Evolutionary conservation across 2,888 invertebrate genomes (phyloP).

Genomic region (Cryptocheilus praepositus): DNA sequence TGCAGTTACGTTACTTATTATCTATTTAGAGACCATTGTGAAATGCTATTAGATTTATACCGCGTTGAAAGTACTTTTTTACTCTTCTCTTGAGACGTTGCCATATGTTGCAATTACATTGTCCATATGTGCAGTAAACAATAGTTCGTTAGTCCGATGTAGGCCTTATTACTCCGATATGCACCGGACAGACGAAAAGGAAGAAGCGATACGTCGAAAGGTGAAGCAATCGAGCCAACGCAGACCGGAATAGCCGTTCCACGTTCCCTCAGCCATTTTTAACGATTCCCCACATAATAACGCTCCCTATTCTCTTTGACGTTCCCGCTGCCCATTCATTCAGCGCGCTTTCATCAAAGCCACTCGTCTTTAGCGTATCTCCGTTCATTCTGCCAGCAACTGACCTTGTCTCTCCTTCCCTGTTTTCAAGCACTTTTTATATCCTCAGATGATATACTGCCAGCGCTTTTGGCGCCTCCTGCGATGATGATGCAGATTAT

Average conservation of each 20-base stretch:
- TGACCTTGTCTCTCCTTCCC: constrained; percentile 3
- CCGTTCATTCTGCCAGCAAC: neutral
- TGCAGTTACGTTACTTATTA: too few species aligned
- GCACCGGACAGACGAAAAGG: neutral
- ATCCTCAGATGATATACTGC: too few species aligned
- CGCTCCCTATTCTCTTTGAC: constrained; percentile 37
- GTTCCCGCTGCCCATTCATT: constrained; percentile 35
- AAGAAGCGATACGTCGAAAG: neutral
- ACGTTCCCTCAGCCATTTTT: constrained; percentile 37
- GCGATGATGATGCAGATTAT: too few species aligned
- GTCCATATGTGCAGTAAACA: too few species aligned
- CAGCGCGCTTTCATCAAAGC: constrained; percentile 24
- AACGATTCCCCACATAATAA: constrained; percentile 44
- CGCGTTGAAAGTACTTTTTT: too few species aligned
- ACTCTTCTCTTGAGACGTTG: too few species aligned
- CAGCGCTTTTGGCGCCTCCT: too few species aligned
- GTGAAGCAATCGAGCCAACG: constrained; percentile 7
- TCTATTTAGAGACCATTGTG: too few species aligned
- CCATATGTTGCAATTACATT: too few species aligned
- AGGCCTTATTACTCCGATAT: too few species aligned
- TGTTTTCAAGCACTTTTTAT: neutral
- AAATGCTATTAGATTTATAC: too few species aligned
- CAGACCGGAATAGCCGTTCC: constrained; percentile 39
- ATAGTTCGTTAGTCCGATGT: too few species aligned
- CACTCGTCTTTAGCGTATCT: constrained; percentile 26